phyloP scores from a whole-genome alignment of 2,888 invertebrate genomes.

The Ommatoiulus sabulosus region DNA sequence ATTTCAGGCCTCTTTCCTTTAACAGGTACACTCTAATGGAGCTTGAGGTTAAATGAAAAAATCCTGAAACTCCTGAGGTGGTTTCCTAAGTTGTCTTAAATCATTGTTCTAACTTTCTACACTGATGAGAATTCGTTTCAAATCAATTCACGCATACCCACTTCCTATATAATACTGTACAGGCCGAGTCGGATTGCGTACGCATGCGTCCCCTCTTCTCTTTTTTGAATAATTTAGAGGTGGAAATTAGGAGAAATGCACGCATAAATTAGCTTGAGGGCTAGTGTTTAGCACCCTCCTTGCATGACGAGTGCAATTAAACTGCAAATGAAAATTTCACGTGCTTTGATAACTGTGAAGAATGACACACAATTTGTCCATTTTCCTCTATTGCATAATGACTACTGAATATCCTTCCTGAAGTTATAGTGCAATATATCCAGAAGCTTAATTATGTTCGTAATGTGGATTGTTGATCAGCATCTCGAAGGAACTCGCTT shows the following conservation, averaged over 20 bases:
- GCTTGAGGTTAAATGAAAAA: not conserved
- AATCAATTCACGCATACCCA: not conserved
- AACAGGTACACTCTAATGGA: constrained; percentile 22
- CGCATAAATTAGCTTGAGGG: not conserved
- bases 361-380: not conserved
- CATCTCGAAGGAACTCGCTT: too few relatives aligned
- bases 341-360: not conserved
- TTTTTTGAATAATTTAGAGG: not conserved
- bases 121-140: constrained; percentile 2
- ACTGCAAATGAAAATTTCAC: not conserved
- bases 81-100: not conserved
- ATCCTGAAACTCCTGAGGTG: not conserved
- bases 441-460: not conserved
- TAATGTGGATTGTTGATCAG: too few relatives aligned
- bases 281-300: not conserved
- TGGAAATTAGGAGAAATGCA: not conserved
- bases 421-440: not conserved
- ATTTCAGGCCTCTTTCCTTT: constrained; percentile 24
- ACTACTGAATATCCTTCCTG: not conserved
- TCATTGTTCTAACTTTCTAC: constrained; percentile 10
- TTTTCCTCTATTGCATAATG: not conserved
- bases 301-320: not conserved
- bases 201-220: not conserved
- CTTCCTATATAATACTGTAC: not conserved
- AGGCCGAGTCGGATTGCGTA: not conserved